These are phyloP conservation scores for Bolinopsis microptera DNA, from an alignment of 37 sponge, comb jelly and placozoan genomes.

Conservation along the genomic window DNA sequence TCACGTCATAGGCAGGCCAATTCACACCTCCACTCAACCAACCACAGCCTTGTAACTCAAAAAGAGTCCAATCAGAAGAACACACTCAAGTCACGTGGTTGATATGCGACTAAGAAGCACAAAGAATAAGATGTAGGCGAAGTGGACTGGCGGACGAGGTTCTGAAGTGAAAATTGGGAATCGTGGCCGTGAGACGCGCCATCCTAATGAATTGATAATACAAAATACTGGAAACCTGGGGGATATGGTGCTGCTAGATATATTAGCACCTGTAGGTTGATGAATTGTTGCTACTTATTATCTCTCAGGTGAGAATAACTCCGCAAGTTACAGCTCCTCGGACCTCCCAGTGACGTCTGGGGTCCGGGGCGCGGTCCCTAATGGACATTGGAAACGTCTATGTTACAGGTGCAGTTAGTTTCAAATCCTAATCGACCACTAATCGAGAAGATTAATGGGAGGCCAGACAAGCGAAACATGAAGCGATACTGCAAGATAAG, in stretches of 20 bases:
- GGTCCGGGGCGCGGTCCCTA: neutral
- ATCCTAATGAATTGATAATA: neutral
- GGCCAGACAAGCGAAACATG: neutral
- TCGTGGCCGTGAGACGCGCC: neutral
- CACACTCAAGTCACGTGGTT: neutral
- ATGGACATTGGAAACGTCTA: neutral
- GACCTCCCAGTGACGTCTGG: neutral
- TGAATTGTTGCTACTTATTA: neutral
- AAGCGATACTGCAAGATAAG: neutral
- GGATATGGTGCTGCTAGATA: neutral
- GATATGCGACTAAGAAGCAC: neutral
- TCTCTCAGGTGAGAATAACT: neutral
- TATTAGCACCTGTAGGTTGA: neutral
- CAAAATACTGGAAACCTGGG: neutral
- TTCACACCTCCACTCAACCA: neutral
- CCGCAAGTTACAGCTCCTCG: neutral
- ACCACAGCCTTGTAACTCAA: neutral
- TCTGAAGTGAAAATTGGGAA: neutral
- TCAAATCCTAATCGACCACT: neutral
- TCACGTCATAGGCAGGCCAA: neutral
- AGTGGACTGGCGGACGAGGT: neutral
- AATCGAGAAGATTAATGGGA: neutral
- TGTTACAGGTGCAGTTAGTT: neutral
- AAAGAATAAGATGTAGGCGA: too few species aligned
- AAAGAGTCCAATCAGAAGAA: neutral